Percentiles rank a stretch among this genome's conserved stretches.
Evolutionary conservation across 2,113 vertebrate species (phyloP).

Genomic region (Megaceryle maxima): DNA sequence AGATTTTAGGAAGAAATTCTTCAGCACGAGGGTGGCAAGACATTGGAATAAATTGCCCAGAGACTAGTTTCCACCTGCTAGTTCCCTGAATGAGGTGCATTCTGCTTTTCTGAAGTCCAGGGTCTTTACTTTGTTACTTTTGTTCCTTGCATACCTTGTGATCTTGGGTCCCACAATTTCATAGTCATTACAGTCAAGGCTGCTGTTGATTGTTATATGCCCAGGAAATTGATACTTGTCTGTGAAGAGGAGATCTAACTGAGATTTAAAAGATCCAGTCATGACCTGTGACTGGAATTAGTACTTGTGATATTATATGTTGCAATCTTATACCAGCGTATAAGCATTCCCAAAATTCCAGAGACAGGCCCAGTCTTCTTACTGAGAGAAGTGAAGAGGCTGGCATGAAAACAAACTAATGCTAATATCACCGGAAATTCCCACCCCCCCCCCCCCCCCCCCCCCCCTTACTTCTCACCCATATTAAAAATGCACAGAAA

Average conservation of each 20-base stretch:
- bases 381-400: not conserved
- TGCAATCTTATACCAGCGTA: not conserved
- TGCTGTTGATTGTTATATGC: not conserved
- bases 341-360: not conserved
- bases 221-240: not conserved
- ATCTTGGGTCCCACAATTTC: not conserved
- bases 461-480: not conserved
- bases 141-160: not conserved
- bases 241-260: not conserved
- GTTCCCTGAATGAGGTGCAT: not conserved
- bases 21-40: too few species aligned
- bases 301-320: not conserved
- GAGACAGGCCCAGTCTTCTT: not conserved
- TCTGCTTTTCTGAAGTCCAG: not conserved
- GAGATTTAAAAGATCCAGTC: not conserved
- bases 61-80: not conserved
- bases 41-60: too few species aligned
- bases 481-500: not conserved
- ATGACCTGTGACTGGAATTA: not conserved
- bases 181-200: not conserved
- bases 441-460: rapidly evolving
- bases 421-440: not conserved
- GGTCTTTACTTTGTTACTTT: not conserved
- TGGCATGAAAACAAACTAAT: not conserved
- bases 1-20: too few species aligned